Conservation (phyloP, 2,113 vertebrate genomes). For the Scomber scombrus region DNA sequence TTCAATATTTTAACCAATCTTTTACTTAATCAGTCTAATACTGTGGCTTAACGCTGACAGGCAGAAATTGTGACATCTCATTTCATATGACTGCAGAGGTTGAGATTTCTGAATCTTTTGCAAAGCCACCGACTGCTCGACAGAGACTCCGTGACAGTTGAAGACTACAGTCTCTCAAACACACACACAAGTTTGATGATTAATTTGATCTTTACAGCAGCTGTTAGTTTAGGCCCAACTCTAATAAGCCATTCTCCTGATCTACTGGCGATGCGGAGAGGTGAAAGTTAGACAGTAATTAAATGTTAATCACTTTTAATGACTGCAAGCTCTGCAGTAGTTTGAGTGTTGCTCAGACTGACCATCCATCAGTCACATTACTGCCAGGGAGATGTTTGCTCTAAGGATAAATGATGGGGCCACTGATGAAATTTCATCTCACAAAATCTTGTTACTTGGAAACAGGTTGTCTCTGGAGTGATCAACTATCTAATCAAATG, state of each 20-base stretch:
- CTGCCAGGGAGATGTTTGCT: slow-evolving; percentile 64
- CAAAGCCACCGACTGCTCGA: slow-evolving; percentile 12
- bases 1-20: neutral
- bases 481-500: slow-evolving; percentile 46
- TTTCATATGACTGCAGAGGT: slow-evolving; percentile 23
- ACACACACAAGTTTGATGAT: slow-evolving; percentile 41
- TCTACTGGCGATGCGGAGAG: slow-evolving; percentile 55
- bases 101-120: slow-evolving; percentile 34
- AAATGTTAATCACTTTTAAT: slow-evolving; percentile 79
- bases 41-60: slow-evolving; percentile 17
- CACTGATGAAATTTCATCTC: slow-evolving; percentile 69
- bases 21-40: neutral
- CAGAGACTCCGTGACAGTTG: neutral
- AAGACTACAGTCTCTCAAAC: slow-evolving; percentile 8
- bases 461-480: slow-evolving; percentile 32
- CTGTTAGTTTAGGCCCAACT: slow-evolving; percentile 66
- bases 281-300: slow-evolving; percentile 70
- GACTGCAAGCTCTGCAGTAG: slow-evolving; percentile 53
- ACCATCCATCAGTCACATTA: slow-evolving; percentile 65
- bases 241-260: slow-evolving; percentile 61
- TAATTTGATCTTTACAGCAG: slow-evolving; percentile 48
- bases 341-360: slow-evolving; percentile 48
- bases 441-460: slow-evolving; percentile 48
- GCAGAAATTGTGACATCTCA: slow-evolving; percentile 30
- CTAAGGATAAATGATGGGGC: slow-evolving; percentile 61